Evolutionary conservation across 1,140 invertebrate species (phyloP).

Genomic region (Parasteatoda tepidariorum): DNA sequence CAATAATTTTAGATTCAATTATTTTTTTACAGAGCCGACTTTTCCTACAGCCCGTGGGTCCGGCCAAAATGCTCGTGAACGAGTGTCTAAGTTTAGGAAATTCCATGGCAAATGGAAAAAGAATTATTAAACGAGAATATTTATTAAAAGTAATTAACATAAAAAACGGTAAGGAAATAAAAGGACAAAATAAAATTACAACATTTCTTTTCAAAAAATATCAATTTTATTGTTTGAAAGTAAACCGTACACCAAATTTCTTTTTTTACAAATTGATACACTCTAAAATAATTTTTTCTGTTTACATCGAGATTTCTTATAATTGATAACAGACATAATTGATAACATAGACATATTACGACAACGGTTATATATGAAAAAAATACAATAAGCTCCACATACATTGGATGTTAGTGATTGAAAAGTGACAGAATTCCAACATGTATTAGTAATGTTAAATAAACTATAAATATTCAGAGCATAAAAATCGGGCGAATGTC

Average conservation of each 20-base stretch:
- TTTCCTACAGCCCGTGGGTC: not conserved
- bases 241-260: conserved; percentile 2
- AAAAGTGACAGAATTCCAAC: not conserved
- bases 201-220: not conserved
- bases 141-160: not conserved
- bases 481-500: not conserved
- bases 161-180: not conserved
- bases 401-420: not conserved
- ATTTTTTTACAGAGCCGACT: not conserved
- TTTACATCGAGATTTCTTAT: not conserved
- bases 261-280: conserved; percentile 19
- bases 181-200: not conserved
- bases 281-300: conserved; percentile 2
- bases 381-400: conserved; percentile 1
- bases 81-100: not conserved
- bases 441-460: not conserved
- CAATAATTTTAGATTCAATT: not conserved
- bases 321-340: not conserved
- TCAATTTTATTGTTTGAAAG: conserved; percentile 8
- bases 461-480: no score
- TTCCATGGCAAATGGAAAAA: not conserved
- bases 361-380: conserved; percentile 1
- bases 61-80: not conserved
- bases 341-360: not conserved
- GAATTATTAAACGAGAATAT: not conserved